phyloP scores from a whole-genome alignment of 2,888 invertebrate species.

The Callyntrura sp. region DNA sequence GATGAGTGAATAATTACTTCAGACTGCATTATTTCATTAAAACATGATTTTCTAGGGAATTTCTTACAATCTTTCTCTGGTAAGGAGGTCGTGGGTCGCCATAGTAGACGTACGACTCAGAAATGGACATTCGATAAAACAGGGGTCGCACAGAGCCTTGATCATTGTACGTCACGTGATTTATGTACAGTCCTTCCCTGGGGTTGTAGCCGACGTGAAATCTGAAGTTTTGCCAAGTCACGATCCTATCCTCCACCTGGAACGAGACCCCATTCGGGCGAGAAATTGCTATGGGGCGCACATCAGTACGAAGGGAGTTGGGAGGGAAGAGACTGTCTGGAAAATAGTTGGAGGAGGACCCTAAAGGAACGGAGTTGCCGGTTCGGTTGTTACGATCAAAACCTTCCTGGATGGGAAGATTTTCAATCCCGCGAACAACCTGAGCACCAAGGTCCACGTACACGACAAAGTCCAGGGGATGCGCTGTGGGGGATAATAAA shows the following conservation, averaged over 20 bases:
- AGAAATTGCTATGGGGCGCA: slow-evolving; percentile 11
- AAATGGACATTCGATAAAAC: slow-evolving; percentile 18
- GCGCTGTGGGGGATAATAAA: too few species aligned
- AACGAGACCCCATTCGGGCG: background rate
- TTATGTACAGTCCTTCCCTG: slow-evolving; percentile 31
- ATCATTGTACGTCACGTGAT: slow-evolving; percentile 53
- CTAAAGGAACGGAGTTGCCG: slow-evolving; percentile 57
- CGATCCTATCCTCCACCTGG: background rate
- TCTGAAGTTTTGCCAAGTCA: slow-evolving; percentile 52
- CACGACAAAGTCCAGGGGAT: slow-evolving; percentile 73
- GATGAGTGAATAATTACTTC: too few species aligned
- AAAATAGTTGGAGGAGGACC: slow-evolving; percentile 65
- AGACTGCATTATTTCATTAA: too few species aligned
- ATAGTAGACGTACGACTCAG: slow-evolving; percentile 41
- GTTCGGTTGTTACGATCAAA: slow-evolving; percentile 34
- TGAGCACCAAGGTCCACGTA: slow-evolving; percentile 71
- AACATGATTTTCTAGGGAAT: too few species aligned
- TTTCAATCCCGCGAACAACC: slow-evolving; percentile 73
- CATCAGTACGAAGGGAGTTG: too few species aligned
- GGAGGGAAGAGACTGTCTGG: background rate
- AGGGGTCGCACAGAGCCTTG: slow-evolving; percentile 7
- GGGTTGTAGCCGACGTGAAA: slow-evolving; percentile 28
- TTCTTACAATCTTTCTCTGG: slow-evolving; percentile 46
- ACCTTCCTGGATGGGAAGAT: slow-evolving; percentile 75
- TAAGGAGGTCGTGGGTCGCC: slow-evolving; percentile 58